Base-by-base conservation (phyloP, 1,140 invertebrate genomes). In the Zeugodacus cucurbitae region DNA sequence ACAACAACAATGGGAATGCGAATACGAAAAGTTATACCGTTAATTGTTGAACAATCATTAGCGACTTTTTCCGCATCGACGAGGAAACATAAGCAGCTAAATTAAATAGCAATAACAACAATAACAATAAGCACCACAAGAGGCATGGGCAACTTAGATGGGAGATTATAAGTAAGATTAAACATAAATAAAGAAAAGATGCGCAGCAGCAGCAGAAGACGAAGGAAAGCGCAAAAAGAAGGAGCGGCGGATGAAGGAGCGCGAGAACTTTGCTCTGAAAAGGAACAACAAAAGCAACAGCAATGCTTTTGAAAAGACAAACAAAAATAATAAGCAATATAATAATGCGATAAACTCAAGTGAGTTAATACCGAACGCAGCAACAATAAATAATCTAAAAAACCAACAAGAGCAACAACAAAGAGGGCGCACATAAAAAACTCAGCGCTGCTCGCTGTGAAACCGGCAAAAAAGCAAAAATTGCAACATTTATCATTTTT, bases 401-500 rank as follows among this genome's bases (percentile, higher is more conserved):
- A 17, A 44, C 10, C 7, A 82, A 82, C n/a, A 78, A 78, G 3
- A 74, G 20, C 2, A 44, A 48, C 74, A 48, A 48, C 34, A 29
- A 78, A 78, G 48, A 8, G 7, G 26, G 17, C 48, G 48, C 48
- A 54, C 44, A 48, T 10, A 26, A 82, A 82, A 78, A 82, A 82
- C 2, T 48, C 41, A 8, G 37, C 34, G 34, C 62, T 67, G 8
- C 26, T 41, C 8, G 32, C 37, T 44, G 48, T 17, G 48, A 54
- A 54, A 54, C 10, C 14, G 4, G 48, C 17, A 54, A 54, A 48
- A 74, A 74, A 74, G 37, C 34, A 37, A 74, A 22, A 14, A 20
- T 74, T 74, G 37, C 67, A 74, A 82, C 74, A 82, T 82, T 82
- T 82, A 11, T 82, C 74, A 37, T 74, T 82, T 82, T 64, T 82